Percentiles rank a stretch among this genome's conserved stretches.
Evolutionary conservation across 1,140 invertebrate genomes (phyloP).

Genomic region (Drosophila rufa): DNA sequence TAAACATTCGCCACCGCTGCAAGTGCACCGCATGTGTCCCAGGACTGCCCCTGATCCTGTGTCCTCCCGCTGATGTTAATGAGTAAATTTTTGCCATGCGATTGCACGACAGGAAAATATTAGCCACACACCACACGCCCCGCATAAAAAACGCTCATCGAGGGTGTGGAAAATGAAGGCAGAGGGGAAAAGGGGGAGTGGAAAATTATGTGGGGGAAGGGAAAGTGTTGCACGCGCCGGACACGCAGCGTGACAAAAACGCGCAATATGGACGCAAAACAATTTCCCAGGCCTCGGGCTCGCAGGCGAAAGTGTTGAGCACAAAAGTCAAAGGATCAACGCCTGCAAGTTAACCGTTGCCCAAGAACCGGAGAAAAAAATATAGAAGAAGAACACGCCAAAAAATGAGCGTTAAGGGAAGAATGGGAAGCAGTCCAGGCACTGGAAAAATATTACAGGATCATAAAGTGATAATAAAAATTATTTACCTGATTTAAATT

Average conservation of each 20-base stretch:
- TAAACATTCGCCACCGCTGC: constrained; percentile 65
- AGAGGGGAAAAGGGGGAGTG: neutral
- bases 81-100: constrained; percentile 68
- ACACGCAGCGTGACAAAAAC: constrained; percentile 73
- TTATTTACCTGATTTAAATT: neutral
- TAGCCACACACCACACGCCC: constrained; percentile 78
- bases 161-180: constrained; percentile 1
- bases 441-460: constrained; percentile 1
- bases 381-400: constrained; percentile 14
- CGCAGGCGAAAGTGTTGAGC: constrained; percentile 70
- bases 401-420: constrained; percentile 26
- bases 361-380: constrained; percentile 13
- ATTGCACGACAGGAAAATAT: constrained; percentile 76
- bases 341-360: constrained; percentile 68
- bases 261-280: constrained; percentile 66
- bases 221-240: constrained; percentile 62
- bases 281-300: constrained; percentile 69
- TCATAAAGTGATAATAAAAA: neutral
- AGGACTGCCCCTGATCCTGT: constrained; percentile 17
- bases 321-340: constrained; percentile 81
- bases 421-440: constrained; percentile 1
- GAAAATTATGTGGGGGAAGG: neutral
- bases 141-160: constrained; percentile 68
- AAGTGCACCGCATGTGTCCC: constrained; percentile 77
- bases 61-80: constrained; percentile 69